Evolutionary conservation across 2,888 invertebrate species (phyloP).

Genomic region (Andrena chrysosceles): DNA sequence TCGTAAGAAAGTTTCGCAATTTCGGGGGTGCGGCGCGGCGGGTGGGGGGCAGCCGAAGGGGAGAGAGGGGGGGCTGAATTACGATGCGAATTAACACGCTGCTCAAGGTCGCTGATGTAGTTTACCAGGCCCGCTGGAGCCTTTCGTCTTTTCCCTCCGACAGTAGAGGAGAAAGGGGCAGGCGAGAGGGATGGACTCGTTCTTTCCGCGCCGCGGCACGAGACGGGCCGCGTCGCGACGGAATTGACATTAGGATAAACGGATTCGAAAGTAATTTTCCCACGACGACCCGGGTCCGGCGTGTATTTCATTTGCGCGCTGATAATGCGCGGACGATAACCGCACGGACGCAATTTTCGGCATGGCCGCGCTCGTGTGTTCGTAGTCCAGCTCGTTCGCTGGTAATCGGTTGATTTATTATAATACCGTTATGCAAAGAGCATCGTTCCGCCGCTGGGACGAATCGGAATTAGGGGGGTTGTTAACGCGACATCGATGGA

Average conservation of each 20-base stretch:
- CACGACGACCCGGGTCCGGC: not conserved
- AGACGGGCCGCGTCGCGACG: slow-evolving; percentile 14
- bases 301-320: slow-evolving; percentile 43
- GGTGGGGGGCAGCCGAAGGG: not conserved
- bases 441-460: not conserved
- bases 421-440: slow-evolving; percentile 32
- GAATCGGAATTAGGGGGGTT: not conserved
- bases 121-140: slow-evolving; percentile 39
- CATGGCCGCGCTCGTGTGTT: slow-evolving; percentile 39
- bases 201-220: slow-evolving; percentile 29
- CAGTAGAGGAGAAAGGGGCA: slow-evolving; percentile 1
- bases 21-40: slow-evolving; percentile 54
- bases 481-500: not conserved
- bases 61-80: slow-evolving; percentile 57
- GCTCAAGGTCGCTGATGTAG: slow-evolving; percentile 69
- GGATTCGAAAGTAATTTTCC: slow-evolving; percentile 64
- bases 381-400: slow-evolving; percentile 17
- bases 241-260: slow-evolving; percentile 59
- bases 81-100: slow-evolving; percentile 73
- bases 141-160: slow-evolving; percentile 29
- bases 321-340: slow-evolving; percentile 50
- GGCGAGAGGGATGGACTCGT: not conserved
- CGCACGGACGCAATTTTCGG: slow-evolving; percentile 55
- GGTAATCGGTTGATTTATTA: slow-evolving; percentile 27
- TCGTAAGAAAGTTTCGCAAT: slow-evolving; percentile 75